phyloP scores from a whole-genome alignment of 2,888 invertebrate genomes.

The Conchocele bisecta region DNA sequence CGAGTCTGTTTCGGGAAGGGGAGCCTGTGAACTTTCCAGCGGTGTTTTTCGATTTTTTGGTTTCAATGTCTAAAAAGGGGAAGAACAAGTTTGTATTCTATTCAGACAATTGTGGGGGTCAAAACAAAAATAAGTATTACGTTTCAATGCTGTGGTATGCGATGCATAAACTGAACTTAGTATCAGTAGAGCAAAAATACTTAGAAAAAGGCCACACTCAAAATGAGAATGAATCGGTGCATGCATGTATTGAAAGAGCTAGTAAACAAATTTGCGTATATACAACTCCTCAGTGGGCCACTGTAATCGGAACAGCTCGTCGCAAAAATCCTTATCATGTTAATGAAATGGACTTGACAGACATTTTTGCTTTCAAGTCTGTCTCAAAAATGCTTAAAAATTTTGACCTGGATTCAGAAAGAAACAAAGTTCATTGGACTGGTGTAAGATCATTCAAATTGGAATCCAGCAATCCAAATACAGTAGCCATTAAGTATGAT shows the following conservation, averaged over 20 bases:
- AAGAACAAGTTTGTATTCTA: constrained; percentile 35
- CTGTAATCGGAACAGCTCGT: constrained; percentile 25
- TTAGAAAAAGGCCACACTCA: too few species aligned
- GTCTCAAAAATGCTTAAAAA: constrained; percentile 17
- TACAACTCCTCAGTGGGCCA: constrained; percentile 34
- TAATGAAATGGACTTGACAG: constrained; percentile 26
- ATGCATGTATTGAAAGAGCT: constrained; percentile 29
- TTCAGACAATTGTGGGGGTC: constrained; percentile 9
- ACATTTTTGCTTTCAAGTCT: constrained; percentile 32
- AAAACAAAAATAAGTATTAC: constrained; percentile 37
- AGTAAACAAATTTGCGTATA: constrained; percentile 17
- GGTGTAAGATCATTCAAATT: constrained; percentile 15
- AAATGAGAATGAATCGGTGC: constrained; percentile 39
- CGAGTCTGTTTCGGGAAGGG: constrained; percentile 45
- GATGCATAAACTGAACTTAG: constrained; percentile 19
- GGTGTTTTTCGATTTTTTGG: constrained; percentile 25
- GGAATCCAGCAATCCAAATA: constrained; percentile 5
- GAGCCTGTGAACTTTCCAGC: constrained; percentile 41
- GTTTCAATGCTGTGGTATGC: constrained; percentile 37
- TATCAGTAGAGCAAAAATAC: too few species aligned
- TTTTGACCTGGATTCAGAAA: constrained; percentile 21
- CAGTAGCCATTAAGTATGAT: constrained; percentile 8
- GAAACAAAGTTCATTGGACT: constrained; percentile 9
- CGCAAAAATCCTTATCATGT: constrained; percentile 22
- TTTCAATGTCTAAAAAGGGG: constrained; percentile 13